Evolutionary conservation across 2,888 invertebrate genomes (phyloP), one percentile per base, ranked within the genome.

Genomic region (Sinohyriopsis cumingii): DNA sequence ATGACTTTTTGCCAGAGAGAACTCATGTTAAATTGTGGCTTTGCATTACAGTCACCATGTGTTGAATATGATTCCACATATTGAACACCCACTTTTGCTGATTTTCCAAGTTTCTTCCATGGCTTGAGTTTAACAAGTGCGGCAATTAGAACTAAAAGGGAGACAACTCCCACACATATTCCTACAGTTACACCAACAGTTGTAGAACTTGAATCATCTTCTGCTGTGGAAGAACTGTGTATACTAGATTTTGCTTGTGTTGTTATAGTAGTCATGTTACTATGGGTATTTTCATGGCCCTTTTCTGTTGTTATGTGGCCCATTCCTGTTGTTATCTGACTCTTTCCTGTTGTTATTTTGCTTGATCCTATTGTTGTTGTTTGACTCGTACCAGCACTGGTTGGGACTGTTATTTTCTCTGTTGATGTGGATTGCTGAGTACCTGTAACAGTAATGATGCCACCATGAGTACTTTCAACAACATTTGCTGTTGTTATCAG

Each of bases 51-150:
- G 15, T 45, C 45, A 45, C 45, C 45, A 15, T 45, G 45, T 45
- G 45, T 45, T 45, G 45, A 45, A 45, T 45, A 45, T 45, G 45
- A 45, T 15, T 45, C 45, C 45, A 45, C 15, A 45, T 15, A 45
- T 45, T 45, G 45, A 45, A 59, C 20, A 20, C 18, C 22, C 3
- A 59, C 59, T 59, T 24, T 45, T 45, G 45, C 45, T 15, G 45
- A 45, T 45, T 45, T 45, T 45, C 45, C 45, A 45, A 45, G 1
- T 0, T 45, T 45, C 45, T 45, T 45, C 45, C 99, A 99, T 92
- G 96, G 96, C 81, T 98, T 60, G 25, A 65, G 53, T 15, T 54
- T 24, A 6, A 67, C 45, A 19, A 67, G 15, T 24, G 60, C 33
- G 5, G 66, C 57, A 19, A 53, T 63, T n/a, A 66, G 22, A 18